Percentiles rank a stretch among this genome's conserved stretches.
Evolutionary conservation across 2,888 invertebrate species (phyloP).

Genomic region (Ectemnius continuus): DNA sequence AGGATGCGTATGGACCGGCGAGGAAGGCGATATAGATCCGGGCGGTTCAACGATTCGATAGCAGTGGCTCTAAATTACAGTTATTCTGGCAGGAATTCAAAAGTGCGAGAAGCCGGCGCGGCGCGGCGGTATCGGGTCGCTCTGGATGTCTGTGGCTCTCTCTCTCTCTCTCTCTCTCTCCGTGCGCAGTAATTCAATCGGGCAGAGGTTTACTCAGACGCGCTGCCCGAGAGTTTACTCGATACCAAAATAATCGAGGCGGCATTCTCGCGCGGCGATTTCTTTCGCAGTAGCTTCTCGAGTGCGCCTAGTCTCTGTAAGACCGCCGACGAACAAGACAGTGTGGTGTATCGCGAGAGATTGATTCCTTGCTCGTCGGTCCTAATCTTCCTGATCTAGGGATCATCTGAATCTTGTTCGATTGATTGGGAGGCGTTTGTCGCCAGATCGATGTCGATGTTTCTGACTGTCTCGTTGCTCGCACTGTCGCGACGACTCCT

Average conservation of each 20-base stretch:
- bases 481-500: neutral
- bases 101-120: neutral
- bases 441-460: neutral
- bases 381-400: no score
- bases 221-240: conserved; percentile 24
- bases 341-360: no score
- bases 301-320: neutral
- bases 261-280: neutral
- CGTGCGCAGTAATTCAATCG: conserved; percentile 28
- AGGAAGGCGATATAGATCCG: neutral
- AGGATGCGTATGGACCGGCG: neutral
- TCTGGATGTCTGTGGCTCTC: conserved; percentile 23
- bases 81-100: conserved; percentile 57
- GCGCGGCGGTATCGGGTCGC: conserved; percentile 7
- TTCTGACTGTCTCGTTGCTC: neutral
- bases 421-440: neutral
- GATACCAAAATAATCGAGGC: conserved; percentile 40
- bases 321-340: no score
- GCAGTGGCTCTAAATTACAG: conserved; percentile 30
- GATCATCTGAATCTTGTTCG: neutral
- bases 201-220: conserved; percentile 28
- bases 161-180: no score
- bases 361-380: no score
- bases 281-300: neutral
- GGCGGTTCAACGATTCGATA: conserved; percentile 12